These are phyloP conservation scores for Harmothoe impar DNA, from an alignment of 2,888 invertebrate genomes.

Conservation along the genomic window DNA sequence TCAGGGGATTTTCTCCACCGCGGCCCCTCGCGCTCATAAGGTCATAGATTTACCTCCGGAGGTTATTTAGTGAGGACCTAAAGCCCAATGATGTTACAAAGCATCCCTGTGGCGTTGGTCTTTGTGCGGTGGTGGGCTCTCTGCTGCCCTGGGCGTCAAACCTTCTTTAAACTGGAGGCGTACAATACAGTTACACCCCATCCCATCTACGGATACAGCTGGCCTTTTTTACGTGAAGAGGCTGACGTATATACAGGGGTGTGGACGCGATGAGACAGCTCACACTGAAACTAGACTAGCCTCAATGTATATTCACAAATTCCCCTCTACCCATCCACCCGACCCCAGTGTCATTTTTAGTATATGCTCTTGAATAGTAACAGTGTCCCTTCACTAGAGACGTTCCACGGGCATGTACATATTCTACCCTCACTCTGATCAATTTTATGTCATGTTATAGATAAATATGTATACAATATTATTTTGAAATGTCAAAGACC, in stretches of 20 bases:
- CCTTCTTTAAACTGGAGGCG: slow-evolving; percentile 1
- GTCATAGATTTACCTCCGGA: slow-evolving; percentile 40
- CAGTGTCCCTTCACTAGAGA: too few relatives aligned
- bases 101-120: neutral
- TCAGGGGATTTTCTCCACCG: slow-evolving; percentile 12
- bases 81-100: slow-evolving; percentile 43
- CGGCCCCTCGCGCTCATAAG: neutral
- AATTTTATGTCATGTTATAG: too few relatives aligned
- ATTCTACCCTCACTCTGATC: too few relatives aligned
- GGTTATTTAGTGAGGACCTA: slow-evolving; percentile 23
- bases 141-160: neutral
- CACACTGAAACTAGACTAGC: too few relatives aligned
- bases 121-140: neutral
- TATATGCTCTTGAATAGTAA: too few relatives aligned
- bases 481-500: neutral
- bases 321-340: too few relatives aligned
- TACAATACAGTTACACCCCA: neutral
- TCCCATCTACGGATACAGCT: slow-evolving; percentile 6
- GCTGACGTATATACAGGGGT: neutral
- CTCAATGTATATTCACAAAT: too few relatives aligned
- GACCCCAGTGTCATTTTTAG: too few relatives aligned
- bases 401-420: too few relatives aligned
- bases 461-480: too few relatives aligned
- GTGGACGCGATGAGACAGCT: neutral
- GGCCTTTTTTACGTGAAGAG: neutral